Evolutionary conservation across 2,797 vertebrate genomes (phyloP), one percentile per base, ranked within the genome.

Genomic region (Triplophysa bombifrons): DNA sequence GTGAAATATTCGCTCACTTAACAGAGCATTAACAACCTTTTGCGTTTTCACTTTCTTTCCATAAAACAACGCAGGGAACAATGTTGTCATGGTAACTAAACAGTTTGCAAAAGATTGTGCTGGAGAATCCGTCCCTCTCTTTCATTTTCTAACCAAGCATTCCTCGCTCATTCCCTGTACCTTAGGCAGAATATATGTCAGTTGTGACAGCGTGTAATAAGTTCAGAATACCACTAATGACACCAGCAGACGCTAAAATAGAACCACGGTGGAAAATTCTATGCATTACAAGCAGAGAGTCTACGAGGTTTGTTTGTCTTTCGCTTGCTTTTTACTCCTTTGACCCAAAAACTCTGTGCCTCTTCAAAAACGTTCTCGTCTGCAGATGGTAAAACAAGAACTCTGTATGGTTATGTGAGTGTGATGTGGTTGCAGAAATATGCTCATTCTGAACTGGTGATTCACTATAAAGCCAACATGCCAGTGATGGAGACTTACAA

Each of bases 201-300:
- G 70, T 63, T 83, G 70, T 83, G 81, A 86, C 81, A 84, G 84
- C 81, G 85, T 91, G 63, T 92, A 92, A 93, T 93, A 91, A 77
- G 58, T 44, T 86, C 85, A 86, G 84, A 85, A 90, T 72, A 74
- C 84, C 91, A 90, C 85, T 89, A 89, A 89, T 88, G 90, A 90
- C 89, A 87, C 75, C 83, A 72, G 74, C 63, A 83, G 69, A 76
- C 82, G 61, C 63, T 56, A 60, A 78, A 78, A 82, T 9, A 66
- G 80, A 67, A 72, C 25, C 55, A 69, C 55, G 55, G 53, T 75
- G 82, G 82, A 87, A 85, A 84, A 74, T 69, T 30, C 44, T 76
- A 25, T 64, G 78, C 30, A 75, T 74, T 56, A 79, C 14, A 60
- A 61, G 72, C 30, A 74, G 16, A 22, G 44, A 38, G 48, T 72